Percentiles rank a stretch among this genome's conserved stretches.
Evolutionary conservation across 37 sponge, comb jelly and placozoan genomes (phyloP).

Genomic region (Petrosia ficiformis): DNA sequence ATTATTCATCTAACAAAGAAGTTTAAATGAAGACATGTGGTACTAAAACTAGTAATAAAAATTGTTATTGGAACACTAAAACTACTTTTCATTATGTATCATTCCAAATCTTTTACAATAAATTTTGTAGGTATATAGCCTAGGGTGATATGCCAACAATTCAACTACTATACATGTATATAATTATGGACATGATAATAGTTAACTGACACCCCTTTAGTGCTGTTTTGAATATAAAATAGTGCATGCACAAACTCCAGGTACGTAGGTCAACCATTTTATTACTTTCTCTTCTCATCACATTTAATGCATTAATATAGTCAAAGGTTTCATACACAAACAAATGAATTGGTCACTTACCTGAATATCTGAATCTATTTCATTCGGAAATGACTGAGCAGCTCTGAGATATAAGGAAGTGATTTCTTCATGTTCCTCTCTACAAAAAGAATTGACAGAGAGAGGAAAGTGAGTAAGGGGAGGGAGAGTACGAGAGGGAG

Average conservation of each 20-base stretch:
- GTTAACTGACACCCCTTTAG: too few species aligned
- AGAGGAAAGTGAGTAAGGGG: slow-evolving; percentile 7
- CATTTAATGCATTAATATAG: too few species aligned
- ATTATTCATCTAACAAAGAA: neutral
- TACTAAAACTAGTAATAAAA: neutral
- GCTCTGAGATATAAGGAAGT: slow-evolving; percentile 63
- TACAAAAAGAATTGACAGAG: slow-evolving; percentile 50
- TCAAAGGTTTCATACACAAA: slow-evolving; percentile 9
- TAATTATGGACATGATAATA: too few species aligned
- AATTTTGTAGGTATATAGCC: too few species aligned
- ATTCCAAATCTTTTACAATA: neutral
- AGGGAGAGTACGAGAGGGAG: neutral
- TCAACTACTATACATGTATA: too few species aligned
- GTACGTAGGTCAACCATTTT: too few species aligned
- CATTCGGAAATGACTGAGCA: slow-evolving; percentile 60
- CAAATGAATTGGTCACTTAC: slow-evolving; percentile 23
- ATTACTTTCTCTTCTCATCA: too few species aligned
- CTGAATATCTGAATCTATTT: slow-evolving; percentile 74
- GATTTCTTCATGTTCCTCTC: slow-evolving; percentile 38
- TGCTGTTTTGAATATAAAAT: too few species aligned
- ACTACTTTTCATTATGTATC: neutral
- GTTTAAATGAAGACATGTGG: neutral
- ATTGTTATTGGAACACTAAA: neutral
- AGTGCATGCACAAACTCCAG: too few species aligned
- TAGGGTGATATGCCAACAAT: too few species aligned